Evolutionary conservation across 1,140 invertebrate species (phyloP).

Genomic region (Orchesella cincta): DNA sequence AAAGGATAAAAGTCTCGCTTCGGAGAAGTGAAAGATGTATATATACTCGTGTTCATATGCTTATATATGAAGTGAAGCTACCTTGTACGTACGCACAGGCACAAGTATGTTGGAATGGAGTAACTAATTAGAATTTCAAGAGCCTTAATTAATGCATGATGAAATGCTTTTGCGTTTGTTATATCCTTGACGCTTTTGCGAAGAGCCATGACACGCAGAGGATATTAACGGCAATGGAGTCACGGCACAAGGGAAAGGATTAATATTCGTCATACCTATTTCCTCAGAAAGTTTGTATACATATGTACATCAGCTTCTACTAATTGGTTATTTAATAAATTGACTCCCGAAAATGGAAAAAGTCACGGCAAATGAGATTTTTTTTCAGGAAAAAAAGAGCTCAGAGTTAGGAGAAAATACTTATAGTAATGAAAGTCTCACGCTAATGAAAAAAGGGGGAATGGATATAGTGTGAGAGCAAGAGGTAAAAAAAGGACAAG

Average conservation of each 20-base stretch:
- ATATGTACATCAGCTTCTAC: neutral
- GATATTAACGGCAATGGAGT: constrained; percentile 8
- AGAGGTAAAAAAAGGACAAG: no score
- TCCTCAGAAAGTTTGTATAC: neutral
- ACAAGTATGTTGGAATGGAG: constrained; percentile 23
- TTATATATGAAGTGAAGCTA: no score
- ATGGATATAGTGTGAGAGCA: neutral
- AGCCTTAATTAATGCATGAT: constrained; percentile 28
- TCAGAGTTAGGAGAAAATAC: neutral
- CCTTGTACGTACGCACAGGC: no score
- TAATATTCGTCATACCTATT: neutral
- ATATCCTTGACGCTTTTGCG: constrained; percentile 14
- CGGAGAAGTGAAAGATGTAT: neutral
- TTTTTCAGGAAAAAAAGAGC: neutral
- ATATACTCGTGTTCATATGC: no score
- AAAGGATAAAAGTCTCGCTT: neutral
- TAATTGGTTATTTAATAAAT: constrained; percentile 18
- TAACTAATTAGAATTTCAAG: constrained; percentile 30
- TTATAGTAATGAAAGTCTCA: neutral
- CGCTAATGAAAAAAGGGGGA: neutral
- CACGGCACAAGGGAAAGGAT: neutral
- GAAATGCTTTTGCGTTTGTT: constrained; percentile 27
- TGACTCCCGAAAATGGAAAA: neutral
- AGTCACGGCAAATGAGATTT: neutral
- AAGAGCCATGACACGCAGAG: neutral